Base-by-base conservation (phyloP, 1,140 invertebrate species). In the Musca vetustissima region DNA sequence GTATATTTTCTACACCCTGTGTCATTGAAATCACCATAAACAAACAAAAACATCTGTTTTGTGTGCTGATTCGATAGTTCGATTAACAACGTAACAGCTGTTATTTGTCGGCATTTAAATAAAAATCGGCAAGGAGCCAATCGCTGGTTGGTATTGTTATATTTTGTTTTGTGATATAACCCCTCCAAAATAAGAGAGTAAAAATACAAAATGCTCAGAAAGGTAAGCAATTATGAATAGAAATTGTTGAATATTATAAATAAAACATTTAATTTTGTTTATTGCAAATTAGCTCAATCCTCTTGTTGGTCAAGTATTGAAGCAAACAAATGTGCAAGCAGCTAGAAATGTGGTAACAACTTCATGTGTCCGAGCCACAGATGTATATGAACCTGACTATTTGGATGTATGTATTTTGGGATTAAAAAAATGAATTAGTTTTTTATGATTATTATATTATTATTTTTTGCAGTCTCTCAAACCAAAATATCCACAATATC, bases 401-500 rank as follows among this genome's bases (percentile, higher is more conserved):
- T 83, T 88, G 68, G 75, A 87, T 73, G 86, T 87, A 32, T n/a
- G 49, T 19, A 21, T 21, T 69, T 53, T 28, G 15, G 13, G 52
- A n/a, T n/a, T n/a, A 53, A 55, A 43, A 55, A 36, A 7, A 14
- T n/a, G 48, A 15, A 19, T 7, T 24, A 4, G 7, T 43, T 70
- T 36, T 9, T 57, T 21, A 15, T 47, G 36, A 47, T 57, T 32
- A 4, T 11, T 2, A 36, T 36, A 9, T 28, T 36, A 7, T 83
- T n/a, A n/a, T n/a, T 84, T n/a, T 70, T 69, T 64, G 32, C 76
- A 91, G 89, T 82, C 84, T 55, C 83, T 88, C 74, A 87, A 89
- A 80, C 85, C 89, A 0, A 87, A 90, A 76, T 85, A 88, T 70
- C 92, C 93, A 22, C 78, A 90, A n/a, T 91, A 92, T 84, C 87